phyloP scores from a whole-genome alignment of 1,140 invertebrate genomes.

The Thaumatotibia leucotreta region DNA sequence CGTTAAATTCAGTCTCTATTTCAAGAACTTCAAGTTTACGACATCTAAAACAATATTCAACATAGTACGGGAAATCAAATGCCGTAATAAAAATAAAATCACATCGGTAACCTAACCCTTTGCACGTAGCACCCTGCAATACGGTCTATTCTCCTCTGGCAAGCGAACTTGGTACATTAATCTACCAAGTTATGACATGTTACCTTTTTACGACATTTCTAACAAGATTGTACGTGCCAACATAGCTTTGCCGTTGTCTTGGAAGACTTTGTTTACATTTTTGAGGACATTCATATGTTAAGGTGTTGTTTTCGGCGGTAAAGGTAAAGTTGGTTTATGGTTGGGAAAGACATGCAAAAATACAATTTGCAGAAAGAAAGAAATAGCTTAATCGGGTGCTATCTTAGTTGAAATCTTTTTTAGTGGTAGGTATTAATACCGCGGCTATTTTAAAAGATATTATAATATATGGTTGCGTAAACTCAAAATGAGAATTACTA shows the following conservation, averaged over 20 bases:
- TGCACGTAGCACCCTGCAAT: neutral
- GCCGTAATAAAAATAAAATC: conserved; percentile 1
- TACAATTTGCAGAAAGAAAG: neutral
- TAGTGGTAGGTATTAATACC: no score
- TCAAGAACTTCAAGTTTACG: neutral
- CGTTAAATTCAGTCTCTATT: no score
- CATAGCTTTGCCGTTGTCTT: neutral
- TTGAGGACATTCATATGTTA: no score
- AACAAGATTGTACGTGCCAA: neutral
- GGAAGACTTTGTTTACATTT: neutral
- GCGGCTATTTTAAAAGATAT: no score
- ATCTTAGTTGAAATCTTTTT: neutral
- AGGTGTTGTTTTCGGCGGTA: neutral
- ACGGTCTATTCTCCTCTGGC: neutral
- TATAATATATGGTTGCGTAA: no score
- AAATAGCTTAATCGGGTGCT: neutral
- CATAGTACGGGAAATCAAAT: neutral
- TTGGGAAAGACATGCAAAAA: neutral
- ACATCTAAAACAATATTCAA: neutral
- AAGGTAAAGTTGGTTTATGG: neutral
- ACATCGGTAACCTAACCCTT: neutral
- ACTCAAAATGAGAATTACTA: no score
- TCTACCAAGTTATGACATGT: conserved; percentile 5
- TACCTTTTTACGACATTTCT: neutral
- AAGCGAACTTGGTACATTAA: neutral